These are phyloP conservation scores for Acanthosepion pharaonis DNA, from an alignment of 2,888 invertebrate genomes.

Conservation along the genomic window DNA sequence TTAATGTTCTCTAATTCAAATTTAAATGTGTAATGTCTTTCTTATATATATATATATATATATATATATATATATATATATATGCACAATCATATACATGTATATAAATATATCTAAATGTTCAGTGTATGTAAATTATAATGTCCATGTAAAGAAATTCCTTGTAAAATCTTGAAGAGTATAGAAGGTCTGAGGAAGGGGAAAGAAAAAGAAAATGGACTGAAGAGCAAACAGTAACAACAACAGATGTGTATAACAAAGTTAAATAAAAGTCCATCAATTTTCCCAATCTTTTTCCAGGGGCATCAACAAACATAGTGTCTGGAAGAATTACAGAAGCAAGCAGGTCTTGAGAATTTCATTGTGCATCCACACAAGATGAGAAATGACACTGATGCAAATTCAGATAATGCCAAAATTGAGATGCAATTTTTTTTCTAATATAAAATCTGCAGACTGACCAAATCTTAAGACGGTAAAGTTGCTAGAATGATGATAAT, in stretches of 20 bases:
- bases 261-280: neutral
- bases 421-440: no score
- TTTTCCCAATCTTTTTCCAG: neutral
- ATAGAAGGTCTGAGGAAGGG: neutral
- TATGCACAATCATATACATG: no score
- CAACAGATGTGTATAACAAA: neutral
- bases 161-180: neutral
- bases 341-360: neutral
- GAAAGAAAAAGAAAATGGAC: neutral
- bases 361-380: neutral
- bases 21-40: no score
- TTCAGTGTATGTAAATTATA: neutral
- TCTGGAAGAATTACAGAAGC: neutral
- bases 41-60: neutral
- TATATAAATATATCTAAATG: neutral
- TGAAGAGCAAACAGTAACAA: neutral
- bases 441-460: no score
- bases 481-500: no score
- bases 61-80: neutral
- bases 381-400: neutral
- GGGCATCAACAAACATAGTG: neutral
- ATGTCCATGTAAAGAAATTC: neutral
- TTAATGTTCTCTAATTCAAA: no score
- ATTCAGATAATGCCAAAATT: neutral
- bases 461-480: no score